phyloP scores from a whole-genome alignment of 2,113 vertebrate species.

The Equus przewalskii region DNA sequence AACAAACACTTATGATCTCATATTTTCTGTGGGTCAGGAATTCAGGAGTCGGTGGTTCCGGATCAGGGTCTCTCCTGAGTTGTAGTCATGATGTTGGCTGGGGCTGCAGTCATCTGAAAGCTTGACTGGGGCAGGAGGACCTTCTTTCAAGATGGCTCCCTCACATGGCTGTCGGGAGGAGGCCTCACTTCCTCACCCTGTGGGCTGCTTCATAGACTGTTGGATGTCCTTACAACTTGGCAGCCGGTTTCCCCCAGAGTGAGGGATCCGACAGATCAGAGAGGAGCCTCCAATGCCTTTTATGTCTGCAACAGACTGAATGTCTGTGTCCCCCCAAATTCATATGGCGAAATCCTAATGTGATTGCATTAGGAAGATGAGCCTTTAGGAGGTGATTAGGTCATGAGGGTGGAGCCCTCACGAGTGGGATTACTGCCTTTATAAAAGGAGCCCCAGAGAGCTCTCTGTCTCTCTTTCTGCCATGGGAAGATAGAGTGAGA shows the following conservation, averaged over 20 bases:
- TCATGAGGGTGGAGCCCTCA: background rate
- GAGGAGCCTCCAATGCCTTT: background rate
- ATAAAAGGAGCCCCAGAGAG: background rate
- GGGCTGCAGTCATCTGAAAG: background rate
- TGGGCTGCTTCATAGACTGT: background rate
- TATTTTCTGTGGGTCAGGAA: background rate
- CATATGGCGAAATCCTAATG: background rate
- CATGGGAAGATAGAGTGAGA: background rate
- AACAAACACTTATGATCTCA: background rate
- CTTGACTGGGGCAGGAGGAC: too few species aligned
- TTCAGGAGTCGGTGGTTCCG: background rate
- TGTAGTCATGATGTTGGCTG: background rate
- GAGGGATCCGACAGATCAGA: background rate
- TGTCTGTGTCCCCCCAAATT: background rate
- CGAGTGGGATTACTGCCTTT: background rate
- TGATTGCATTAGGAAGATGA: background rate
- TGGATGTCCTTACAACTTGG: background rate
- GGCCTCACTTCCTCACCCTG: background rate
- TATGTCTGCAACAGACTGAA: background rate
- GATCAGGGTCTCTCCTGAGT: background rate
- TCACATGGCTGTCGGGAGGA: background rate
- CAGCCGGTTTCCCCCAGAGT: background rate
- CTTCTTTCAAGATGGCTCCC: background rate
- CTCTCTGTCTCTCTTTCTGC: background rate
- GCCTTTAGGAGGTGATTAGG: background rate